Percentiles rank a stretch among this genome's conserved stretches.
phyloP scores from a whole-genome alignment of 2,888 invertebrate species.

The Drosophila testacea region DNA sequence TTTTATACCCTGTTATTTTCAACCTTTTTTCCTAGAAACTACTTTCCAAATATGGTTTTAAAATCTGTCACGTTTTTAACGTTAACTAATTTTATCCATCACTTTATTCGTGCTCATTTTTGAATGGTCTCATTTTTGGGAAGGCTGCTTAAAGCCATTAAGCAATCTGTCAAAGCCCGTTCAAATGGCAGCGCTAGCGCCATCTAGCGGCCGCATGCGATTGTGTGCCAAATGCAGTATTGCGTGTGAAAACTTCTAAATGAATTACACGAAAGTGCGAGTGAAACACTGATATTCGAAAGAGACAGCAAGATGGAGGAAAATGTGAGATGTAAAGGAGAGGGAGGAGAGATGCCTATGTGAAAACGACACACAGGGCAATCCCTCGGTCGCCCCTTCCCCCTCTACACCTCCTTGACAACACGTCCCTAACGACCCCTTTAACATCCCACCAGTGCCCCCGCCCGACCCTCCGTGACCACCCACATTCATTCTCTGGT shows the following conservation, averaged over 20 bases:
- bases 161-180: conserved; percentile 26
- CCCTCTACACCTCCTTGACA: neutral
- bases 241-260: conserved; percentile 56
- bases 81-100: too few relatives aligned
- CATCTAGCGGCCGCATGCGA: conserved; percentile 49
- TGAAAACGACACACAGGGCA: conserved; percentile 20
- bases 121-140: too few relatives aligned
- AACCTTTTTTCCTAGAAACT: too few relatives aligned
- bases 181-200: conserved; percentile 28
- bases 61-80: too few relatives aligned
- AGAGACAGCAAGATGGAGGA: neutral
- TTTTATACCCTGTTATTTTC: too few relatives aligned
- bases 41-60: too few relatives aligned
- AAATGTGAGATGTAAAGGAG: neutral
- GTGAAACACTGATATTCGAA: conserved; percentile 2
- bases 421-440: conserved; percentile 8
- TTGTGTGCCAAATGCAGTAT: conserved; percentile 51
- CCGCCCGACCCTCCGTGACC: neutral
- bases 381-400: neutral
- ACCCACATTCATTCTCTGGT: conserved; percentile 33
- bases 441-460: conserved; percentile 7
- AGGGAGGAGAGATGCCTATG: conserved; percentile 23
- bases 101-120: too few relatives aligned
- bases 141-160: conserved; percentile 13
- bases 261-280: conserved; percentile 44